These are phyloP conservation scores for Clarias pachynema DNA, from an alignment of 2,797 vertebrate species.

Conservation along the genomic window DNA sequence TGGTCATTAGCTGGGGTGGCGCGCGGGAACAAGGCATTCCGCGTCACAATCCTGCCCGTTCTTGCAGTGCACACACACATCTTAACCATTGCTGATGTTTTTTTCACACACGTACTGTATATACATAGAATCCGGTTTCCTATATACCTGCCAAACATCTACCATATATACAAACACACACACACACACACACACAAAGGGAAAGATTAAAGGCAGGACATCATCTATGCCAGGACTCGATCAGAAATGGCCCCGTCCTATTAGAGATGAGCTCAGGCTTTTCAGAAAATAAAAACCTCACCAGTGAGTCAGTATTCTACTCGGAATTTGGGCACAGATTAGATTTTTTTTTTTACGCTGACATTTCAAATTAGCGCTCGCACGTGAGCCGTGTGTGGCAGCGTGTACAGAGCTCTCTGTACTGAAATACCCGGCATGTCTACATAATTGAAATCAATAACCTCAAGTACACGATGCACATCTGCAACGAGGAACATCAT, in stretches of 20 bases:
- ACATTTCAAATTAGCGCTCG: not conserved
- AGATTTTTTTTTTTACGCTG: not conserved
- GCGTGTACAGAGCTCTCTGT: not conserved
- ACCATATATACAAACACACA: not conserved
- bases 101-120: not conserved
- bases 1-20: slow-evolving; percentile 86
- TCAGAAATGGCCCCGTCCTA: slow-evolving; percentile 22
- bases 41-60: slow-evolving; percentile 30
- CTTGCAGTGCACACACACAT: not conserved
- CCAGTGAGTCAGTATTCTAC: not conserved
- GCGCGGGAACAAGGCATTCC: slow-evolving; percentile 37
- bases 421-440: slow-evolving; percentile 1
- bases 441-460: not conserved
- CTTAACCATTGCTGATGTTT: not conserved
- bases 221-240: not conserved
- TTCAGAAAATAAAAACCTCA: slow-evolving; percentile 30
- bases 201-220: slow-evolving; percentile 8
- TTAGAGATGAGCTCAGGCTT: slow-evolving; percentile 23
- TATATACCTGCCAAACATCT: slow-evolving; percentile 22
- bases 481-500: not conserved
- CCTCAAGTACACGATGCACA: not conserved
- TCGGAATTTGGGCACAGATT: not conserved
- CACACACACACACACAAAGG: slow-evolving; percentile 11
- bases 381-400: not conserved
- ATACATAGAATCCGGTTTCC: not conserved